These are phyloP conservation scores for Hyperopisus bebe DNA, from an alignment of 2,113 vertebrate species.

Conservation along the genomic window DNA sequence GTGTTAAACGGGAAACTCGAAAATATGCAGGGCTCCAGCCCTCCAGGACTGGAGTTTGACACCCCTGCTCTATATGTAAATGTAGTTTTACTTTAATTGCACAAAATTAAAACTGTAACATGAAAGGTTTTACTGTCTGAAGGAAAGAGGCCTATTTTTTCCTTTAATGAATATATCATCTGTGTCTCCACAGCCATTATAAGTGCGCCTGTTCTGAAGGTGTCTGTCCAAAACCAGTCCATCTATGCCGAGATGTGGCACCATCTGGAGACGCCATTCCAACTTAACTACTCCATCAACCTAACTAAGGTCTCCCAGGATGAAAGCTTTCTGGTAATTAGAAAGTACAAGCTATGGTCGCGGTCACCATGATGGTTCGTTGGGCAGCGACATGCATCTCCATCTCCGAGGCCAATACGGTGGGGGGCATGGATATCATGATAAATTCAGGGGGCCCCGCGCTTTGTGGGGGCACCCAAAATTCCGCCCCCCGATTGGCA, in stretches of 20 bases:
- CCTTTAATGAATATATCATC: background rate
- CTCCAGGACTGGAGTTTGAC: no score
- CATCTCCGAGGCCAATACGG: background rate
- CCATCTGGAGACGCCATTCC: background rate
- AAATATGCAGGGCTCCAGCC: no score
- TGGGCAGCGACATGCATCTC: background rate
- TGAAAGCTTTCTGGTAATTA: background rate
- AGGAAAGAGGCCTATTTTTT: background rate
- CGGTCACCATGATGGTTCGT: background rate
- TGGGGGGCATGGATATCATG: background rate
- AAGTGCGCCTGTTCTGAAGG: constrained; percentile 28
- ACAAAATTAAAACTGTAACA: background rate
- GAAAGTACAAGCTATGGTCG: background rate
- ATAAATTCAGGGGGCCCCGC: background rate
- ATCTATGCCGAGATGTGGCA: background rate
- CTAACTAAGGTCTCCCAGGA: background rate
- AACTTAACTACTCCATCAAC: constrained; percentile 1
- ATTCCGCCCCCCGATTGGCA: background rate
- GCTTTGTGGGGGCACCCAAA: background rate
- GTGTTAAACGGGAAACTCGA: no score
- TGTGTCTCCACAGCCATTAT: constrained; percentile 24
- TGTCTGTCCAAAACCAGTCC: background rate
- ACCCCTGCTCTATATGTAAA: background rate
- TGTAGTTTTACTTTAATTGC: background rate
- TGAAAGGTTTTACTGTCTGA: background rate